Evolutionary conservation across 1,140 invertebrate genomes (phyloP).

Genomic region (Hylaeus anthracinus): DNA sequence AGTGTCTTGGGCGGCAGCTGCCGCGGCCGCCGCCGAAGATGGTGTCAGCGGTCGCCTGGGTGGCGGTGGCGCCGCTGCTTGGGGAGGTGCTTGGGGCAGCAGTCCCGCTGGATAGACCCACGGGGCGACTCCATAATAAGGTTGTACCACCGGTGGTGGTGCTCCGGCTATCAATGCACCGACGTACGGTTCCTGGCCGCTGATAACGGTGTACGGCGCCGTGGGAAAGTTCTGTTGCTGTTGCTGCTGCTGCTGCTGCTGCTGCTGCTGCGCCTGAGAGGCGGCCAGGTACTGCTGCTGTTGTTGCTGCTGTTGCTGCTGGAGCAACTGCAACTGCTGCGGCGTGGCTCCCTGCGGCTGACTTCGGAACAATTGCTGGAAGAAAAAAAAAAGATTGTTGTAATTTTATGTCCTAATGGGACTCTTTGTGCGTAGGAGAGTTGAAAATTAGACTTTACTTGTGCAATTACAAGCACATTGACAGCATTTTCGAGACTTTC

Average conservation of each 20-base stretch:
- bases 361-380: constrained; percentile 92
- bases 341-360: constrained; percentile 84
- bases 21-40: constrained; percentile 85
- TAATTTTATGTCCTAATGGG: not conserved
- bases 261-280: constrained; percentile 86
- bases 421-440: too few species aligned
- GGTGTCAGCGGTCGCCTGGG: constrained; percentile 87
- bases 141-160: constrained; percentile 85
- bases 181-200: constrained; percentile 87
- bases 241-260: constrained; percentile 85
- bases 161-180: constrained; percentile 85
- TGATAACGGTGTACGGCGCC: constrained; percentile 94
- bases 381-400: constrained; percentile 68
- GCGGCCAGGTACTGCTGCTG: constrained; percentile 84
- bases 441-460: too few species aligned
- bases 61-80: constrained; percentile 82
- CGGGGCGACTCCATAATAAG: constrained; percentile 90
- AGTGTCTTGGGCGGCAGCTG: constrained; percentile 78
- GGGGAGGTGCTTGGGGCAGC: constrained; percentile 86
- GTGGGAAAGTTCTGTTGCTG: constrained; percentile 85
- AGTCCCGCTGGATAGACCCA: constrained; percentile 92
- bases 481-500: too few species aligned
- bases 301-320: constrained; percentile 82
- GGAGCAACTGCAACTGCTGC: constrained; percentile 80
- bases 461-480: too few species aligned